Evolutionary conservation across 2,888 invertebrate genomes (phyloP).

Genomic region (Conops quadrifasciatus): DNA sequence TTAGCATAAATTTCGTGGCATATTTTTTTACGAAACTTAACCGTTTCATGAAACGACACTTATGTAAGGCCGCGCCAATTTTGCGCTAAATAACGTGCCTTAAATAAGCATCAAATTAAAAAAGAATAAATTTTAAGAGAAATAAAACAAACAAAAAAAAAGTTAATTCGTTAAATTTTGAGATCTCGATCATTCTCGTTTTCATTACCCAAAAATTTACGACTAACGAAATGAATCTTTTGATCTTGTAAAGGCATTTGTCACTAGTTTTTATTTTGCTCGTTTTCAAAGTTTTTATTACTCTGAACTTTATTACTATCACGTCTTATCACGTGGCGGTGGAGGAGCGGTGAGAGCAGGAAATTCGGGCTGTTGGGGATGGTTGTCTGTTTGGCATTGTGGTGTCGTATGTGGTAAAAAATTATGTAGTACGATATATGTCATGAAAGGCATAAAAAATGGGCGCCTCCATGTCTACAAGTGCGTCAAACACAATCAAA

Average conservation of each 20-base stretch:
- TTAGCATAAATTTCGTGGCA: too few species aligned
- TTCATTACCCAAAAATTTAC: too few species aligned
- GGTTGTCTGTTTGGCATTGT: not conserved
- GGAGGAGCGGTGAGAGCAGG: not conserved
- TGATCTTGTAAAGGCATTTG: slow-evolving; percentile 49
- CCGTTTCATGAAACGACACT: too few species aligned
- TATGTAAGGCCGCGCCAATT: too few species aligned
- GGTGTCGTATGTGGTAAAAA: slow-evolving; percentile 8
- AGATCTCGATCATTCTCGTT: too few species aligned
- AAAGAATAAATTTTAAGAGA: slow-evolving; percentile 42
- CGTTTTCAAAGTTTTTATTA: too few species aligned
- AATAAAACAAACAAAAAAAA: too few species aligned
- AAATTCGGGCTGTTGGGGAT: not conserved
- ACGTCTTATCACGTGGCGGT: too few species aligned
- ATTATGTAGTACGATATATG: not conserved
- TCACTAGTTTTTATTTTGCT: slow-evolving; percentile 3
- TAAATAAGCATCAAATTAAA: too few species aligned
- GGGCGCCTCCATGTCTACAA: slow-evolving; percentile 21
- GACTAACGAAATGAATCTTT: slow-evolving; percentile 39
- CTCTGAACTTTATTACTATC: too few species aligned
- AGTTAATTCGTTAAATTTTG: too few species aligned
- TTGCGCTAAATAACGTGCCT: slow-evolving; percentile 35
- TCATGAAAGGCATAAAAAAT: not conserved
- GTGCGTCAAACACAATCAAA: not conserved
- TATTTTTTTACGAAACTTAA: too few species aligned